Percentiles rank a stretch among this genome's conserved stretches.
Evolutionary conservation across 2,797 vertebrate species (phyloP).

Genomic region (Masticophis lateralis): DNA sequence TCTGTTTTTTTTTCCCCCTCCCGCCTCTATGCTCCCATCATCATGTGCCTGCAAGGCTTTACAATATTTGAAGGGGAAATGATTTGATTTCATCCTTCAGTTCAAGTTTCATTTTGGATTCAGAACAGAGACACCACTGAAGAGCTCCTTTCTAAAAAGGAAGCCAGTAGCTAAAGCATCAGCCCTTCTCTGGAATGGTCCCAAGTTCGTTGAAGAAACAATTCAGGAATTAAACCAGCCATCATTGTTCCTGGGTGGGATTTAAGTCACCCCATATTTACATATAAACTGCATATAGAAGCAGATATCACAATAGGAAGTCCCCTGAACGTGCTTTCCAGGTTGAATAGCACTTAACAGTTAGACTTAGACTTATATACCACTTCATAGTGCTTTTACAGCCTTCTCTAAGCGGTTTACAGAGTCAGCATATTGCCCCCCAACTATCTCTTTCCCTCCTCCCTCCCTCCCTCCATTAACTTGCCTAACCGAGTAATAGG

Average conservation of each 20-base stretch:
- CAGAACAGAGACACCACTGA: background rate
- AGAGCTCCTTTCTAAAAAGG: accelerated
- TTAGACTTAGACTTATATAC: no score
- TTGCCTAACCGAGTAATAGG: no score
- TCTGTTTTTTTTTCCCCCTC: accelerated
- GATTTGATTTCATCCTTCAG: background rate
- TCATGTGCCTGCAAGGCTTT: background rate
- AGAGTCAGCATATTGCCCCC: no score
- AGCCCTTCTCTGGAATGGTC: accelerated
- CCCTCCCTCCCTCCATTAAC: no score
- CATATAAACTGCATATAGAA: background rate
- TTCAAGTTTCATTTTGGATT: background rate
- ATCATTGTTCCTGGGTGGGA: background rate
- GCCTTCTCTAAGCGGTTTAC: no score
- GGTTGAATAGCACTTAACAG: background rate
- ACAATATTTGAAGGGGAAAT: background rate
- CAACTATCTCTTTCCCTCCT: no score
- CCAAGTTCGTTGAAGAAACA: accelerated
- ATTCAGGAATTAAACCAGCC: background rate
- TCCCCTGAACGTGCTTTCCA: background rate
- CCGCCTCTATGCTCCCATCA: background rate
- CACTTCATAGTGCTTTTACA: no score
- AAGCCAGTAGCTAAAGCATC: background rate
- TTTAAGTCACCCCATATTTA: background rate
- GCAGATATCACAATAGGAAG: background rate